Conservation (phyloP, 1,140 invertebrate species). For the Brachionus rubens region DNA sequence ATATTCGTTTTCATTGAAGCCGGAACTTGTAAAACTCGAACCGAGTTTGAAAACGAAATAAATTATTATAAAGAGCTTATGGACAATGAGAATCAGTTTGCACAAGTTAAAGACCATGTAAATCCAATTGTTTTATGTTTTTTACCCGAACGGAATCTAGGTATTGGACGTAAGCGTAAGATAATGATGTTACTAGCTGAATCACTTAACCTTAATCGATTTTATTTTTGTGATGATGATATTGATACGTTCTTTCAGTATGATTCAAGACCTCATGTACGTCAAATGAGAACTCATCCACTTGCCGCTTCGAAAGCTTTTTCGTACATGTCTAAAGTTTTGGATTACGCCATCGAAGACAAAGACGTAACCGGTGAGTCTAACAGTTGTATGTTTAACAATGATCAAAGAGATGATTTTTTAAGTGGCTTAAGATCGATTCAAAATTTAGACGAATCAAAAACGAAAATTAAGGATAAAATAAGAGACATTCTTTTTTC, state of each 20-base stretch:
- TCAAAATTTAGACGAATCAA: too few species aligned
- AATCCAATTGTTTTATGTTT: background rate
- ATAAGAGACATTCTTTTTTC: too few species aligned
- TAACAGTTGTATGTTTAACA: background rate
- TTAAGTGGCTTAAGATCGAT: background rate
- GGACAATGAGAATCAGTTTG: background rate
- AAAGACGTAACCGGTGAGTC: background rate
- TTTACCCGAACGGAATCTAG: background rate
- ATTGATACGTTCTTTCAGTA: background rate
- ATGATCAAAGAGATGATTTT: background rate
- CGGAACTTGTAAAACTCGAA: background rate
- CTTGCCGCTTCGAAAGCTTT: background rate
- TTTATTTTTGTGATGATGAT: constrained; percentile 19
- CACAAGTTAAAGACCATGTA: background rate
- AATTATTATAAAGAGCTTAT: background rate
- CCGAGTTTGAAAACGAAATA: background rate
- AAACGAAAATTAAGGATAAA: too few species aligned
- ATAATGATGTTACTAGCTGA: constrained; percentile 10
- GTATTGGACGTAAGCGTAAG: background rate
- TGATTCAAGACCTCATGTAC: background rate
- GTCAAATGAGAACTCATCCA: background rate
- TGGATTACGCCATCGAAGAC: background rate
- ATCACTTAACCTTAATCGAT: background rate
- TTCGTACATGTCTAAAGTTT: background rate
- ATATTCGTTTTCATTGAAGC: constrained; percentile 10